Percentiles rank a stretch among this genome's conserved stretches.
Conservation (phyloP, 2,888 invertebrate species). For the Ptychoptera contaminata region DNA sequence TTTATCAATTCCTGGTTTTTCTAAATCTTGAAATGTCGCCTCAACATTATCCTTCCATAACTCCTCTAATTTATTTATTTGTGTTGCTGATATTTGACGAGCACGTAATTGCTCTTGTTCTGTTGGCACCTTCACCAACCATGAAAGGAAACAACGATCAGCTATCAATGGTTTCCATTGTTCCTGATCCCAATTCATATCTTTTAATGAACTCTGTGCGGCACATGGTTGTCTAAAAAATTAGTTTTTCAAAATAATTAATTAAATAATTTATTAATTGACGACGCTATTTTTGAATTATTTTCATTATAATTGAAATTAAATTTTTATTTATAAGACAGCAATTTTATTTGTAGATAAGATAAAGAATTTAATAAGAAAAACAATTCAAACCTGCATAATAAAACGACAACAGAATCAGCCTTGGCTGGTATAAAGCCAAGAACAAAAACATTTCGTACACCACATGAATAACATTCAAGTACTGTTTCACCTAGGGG, state of each 20-base stretch:
- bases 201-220: conserved; percentile 89
- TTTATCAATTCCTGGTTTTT: conserved; percentile 95
- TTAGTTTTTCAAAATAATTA: not conserved
- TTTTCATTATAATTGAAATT: conserved; percentile 1
- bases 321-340: not conserved
- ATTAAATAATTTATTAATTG: too few relatives aligned
- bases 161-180: conserved; percentile 98
- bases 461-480: conserved; percentile 98
- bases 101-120: conserved; percentile 93
- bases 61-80: conserved; percentile 96
- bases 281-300: not conserved
- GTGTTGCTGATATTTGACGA: conserved; percentile 90
- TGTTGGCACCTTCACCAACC: conserved; percentile 95
- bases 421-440: conserved; percentile 99
- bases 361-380: not conserved
- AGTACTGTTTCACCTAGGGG: conserved; percentile 94
- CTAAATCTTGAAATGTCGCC: conserved; percentile 94
- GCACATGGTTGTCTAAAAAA: conserved; percentile 79
- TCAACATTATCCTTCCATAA: conserved; percentile 98
- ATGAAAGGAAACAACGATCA: conserved; percentile 88
- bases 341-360: not conserved
- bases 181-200: conserved; percentile 99
- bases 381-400: conserved; percentile 53
- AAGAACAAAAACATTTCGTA: conserved; percentile 92
- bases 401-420: conserved; percentile 90